Conservation (phyloP, 2,797 vertebrate genomes). For the Enteromius thamalakanensis region DNA sequence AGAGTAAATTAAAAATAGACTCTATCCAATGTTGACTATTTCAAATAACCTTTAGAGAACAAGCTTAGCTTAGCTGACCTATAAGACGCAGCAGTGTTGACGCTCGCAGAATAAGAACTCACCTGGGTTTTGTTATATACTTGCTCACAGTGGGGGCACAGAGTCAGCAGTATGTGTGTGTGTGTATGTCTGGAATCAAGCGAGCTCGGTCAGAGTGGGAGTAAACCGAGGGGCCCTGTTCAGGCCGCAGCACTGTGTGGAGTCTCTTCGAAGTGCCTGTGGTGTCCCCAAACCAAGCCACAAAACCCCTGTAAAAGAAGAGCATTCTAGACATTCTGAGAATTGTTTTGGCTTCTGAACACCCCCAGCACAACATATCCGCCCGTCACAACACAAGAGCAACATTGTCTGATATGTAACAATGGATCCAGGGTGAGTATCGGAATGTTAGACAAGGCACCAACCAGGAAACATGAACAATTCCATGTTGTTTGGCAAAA, state of each 20-base stretch:
- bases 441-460: slow-evolving; percentile 22
- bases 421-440: slow-evolving; percentile 23
- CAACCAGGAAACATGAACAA: slow-evolving; percentile 40
- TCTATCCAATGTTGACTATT: neutral
- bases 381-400: slow-evolving; percentile 45
- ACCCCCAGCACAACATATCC: slow-evolving; percentile 53
- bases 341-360: slow-evolving; percentile 69
- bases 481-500: slow-evolving; percentile 56
- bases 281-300: slow-evolving; percentile 60
- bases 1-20: neutral
- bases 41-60: neutral
- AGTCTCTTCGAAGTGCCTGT: slow-evolving; percentile 56
- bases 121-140: slow-evolving; percentile 42
- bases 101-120: slow-evolving; percentile 6
- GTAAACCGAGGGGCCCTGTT: slow-evolving; percentile 47
- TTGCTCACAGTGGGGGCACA: neutral
- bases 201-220: slow-evolving; percentile 8
- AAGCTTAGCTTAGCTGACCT: neutral
- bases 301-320: slow-evolving; percentile 54
- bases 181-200: neutral
- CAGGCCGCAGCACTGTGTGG: slow-evolving; percentile 47
- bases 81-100: neutral
- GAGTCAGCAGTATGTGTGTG: slow-evolving; percentile 10
- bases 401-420: slow-evolving; percentile 28
- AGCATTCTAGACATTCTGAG: slow-evolving; percentile 72